Base-by-base conservation (phyloP, 2,888 invertebrate genomes). In the Lithophane semibrunnea region DNA sequence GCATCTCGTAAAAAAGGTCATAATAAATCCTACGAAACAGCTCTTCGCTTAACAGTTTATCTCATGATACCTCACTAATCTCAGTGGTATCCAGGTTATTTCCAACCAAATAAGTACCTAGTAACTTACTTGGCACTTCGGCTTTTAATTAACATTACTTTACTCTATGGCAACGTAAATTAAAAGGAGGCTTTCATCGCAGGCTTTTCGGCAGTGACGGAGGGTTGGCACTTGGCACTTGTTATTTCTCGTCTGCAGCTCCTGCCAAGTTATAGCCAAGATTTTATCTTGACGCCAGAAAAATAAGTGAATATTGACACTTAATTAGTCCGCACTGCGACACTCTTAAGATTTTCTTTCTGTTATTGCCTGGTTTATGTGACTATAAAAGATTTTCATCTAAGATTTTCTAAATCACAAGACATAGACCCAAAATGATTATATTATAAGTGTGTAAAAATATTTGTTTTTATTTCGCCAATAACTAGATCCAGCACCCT, bases 241-340 rank as follows among this genome's bases (percentile, higher is more conserved):
- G 60, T 71, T 76, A 71, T 61, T 67, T 60, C 56, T 72, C 54
- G 75, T 74, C 52, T 44, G 58, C 60, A 37, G 64, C 4, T 58
- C 58, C 24, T 64, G 29, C 42, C 58, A 52, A 70, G n/a, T 49
- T 61, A 65, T 70, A 63, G 69, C 67, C 74, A 71, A 81, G 69
- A n/a, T 18, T 82, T 66, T 74, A 61, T 61, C 13, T 71, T 54
- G 42, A 58, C 2, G n/a, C n/a, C 47, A 13, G 29, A 73, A 60
- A 79, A 75, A 66, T 60, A 73, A 73, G 42, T 63, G 24, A 69
- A 63, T 80, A 83, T 80, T 75, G 65, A 81, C 81, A 84, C 63
- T 54, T 63, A 75, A 79, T 83, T 84, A 84, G 49, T 72, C 66
- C 79, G 84, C 76, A 84, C 37, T 82, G 82, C 84, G 84, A 79